Percentiles rank a stretch among this genome's conserved stretches.
phyloP scores from a whole-genome alignment of 1,140 invertebrate species.

The Formica selysi region DNA sequence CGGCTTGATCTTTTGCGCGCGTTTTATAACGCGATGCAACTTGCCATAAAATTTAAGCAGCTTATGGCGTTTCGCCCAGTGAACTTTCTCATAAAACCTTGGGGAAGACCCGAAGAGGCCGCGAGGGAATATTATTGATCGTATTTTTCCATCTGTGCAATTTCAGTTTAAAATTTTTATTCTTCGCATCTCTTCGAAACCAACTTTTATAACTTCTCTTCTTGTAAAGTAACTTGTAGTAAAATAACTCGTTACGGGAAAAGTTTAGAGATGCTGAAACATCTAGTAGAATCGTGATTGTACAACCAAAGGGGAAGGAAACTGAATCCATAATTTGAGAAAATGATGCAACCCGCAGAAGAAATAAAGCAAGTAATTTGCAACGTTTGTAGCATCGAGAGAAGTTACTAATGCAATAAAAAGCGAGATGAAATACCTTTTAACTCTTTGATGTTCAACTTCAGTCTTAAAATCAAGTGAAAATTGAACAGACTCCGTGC shows the following conservation, averaged over 20 bases:
- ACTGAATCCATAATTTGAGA: background rate
- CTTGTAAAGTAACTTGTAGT: background rate
- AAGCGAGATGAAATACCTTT: background rate
- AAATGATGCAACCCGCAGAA: background rate
- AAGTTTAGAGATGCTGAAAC: background rate
- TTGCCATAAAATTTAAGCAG: constrained; percentile 21
- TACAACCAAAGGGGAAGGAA: background rate
- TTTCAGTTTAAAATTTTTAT: constrained; percentile 35
- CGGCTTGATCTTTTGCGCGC: constrained; percentile 16
- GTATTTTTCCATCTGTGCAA: background rate
- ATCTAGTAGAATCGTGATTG: background rate
- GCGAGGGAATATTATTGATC: background rate
- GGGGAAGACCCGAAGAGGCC: background rate
- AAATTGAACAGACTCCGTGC: background rate
- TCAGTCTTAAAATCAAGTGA: background rate
- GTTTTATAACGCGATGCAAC: constrained; percentile 9
- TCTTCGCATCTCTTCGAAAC: background rate
- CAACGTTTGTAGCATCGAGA: background rate
- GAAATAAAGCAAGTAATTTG: background rate
- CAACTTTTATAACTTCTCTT: background rate
- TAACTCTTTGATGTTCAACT: background rate
- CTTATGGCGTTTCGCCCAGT: background rate
- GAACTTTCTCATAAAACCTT: background rate
- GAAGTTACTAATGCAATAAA: background rate
- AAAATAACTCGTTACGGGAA: background rate